phyloP scores from a whole-genome alignment of 2,113 vertebrate genomes.

The Chaetura pelagica region DNA sequence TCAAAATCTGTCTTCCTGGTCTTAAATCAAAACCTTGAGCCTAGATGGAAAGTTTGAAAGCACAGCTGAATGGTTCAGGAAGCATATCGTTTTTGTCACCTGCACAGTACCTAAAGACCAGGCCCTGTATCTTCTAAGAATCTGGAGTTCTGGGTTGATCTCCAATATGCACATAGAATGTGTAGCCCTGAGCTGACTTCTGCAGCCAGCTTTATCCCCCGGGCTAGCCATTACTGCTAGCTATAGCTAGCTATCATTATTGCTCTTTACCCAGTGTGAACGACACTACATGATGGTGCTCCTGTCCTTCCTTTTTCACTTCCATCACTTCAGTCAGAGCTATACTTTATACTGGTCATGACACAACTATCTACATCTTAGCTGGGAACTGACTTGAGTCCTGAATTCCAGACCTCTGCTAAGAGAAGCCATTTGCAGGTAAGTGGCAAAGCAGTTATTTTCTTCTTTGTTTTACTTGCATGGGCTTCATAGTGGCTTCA shows the following conservation, averaged over 20 bases:
- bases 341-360: not conserved
- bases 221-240: not conserved
- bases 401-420: not conserved
- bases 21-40: not conserved
- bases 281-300: not conserved
- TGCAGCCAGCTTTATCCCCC: not conserved
- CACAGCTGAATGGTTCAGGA: not conserved
- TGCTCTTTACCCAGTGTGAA: not conserved
- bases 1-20: not conserved
- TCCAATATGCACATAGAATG: rapidly evolving
- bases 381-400: not conserved
- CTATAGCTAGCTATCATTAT: too few relatives aligned
- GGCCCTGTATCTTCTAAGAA: not conserved
- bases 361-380: not conserved
- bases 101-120: not conserved
- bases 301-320: not conserved
- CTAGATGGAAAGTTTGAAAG: not conserved
- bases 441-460: not conserved
- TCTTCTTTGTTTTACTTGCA: not conserved
- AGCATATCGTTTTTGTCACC: not conserved
- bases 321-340: not conserved
- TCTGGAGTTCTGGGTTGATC: not conserved
- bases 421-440: not conserved
- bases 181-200: not conserved
- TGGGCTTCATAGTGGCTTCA: not conserved